Percentiles rank a stretch among this genome's conserved stretches.
Evolutionary conservation across 2,888 invertebrate genomes (phyloP).

Genomic region (Iselma pallidipennis): DNA sequence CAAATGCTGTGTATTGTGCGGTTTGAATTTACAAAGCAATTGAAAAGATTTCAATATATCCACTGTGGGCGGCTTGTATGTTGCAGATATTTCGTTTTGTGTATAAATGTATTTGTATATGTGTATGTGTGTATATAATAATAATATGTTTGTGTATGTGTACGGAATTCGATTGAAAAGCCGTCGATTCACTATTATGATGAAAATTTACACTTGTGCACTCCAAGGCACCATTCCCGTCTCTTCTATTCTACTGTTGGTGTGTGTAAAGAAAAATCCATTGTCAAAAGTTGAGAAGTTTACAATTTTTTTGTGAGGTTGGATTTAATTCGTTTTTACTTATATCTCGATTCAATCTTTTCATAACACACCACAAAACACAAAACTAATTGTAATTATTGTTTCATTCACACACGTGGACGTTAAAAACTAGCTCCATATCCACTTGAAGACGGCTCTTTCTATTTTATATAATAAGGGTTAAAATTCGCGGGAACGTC

Average conservation of each 20-base stretch:
- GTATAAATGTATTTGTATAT: conserved; percentile 5
- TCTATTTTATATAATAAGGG: conserved; percentile 4
- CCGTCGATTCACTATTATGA: conserved; percentile 56
- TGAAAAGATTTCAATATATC: conserved; percentile 58
- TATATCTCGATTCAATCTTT: no score
- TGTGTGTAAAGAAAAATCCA: conserved; percentile 33
- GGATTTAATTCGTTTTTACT: conserved; percentile 53
- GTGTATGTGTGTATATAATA: conserved; percentile 23
- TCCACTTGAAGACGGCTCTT: neutral
- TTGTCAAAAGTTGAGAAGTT: conserved; percentile 49
- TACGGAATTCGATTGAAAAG: conserved; percentile 55
- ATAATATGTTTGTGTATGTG: conserved; percentile 34
- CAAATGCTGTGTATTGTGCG: conserved; percentile 54
- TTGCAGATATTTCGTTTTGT: neutral
- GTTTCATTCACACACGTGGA: neutral
- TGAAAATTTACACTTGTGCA: conserved; percentile 59
- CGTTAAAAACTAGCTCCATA: conserved; percentile 1
- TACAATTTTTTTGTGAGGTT: conserved; percentile 44
- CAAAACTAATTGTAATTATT: neutral
- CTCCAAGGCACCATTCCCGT: conserved; percentile 54
- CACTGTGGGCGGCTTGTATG: conserved; percentile 44
- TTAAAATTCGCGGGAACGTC: neutral
- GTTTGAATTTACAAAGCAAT: conserved; percentile 58
- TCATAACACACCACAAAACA: neutral
- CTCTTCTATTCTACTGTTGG: conserved; percentile 5